Base-by-base conservation (phyloP, 2,113 vertebrate species). In the Acanthisitta chloris region DNA sequence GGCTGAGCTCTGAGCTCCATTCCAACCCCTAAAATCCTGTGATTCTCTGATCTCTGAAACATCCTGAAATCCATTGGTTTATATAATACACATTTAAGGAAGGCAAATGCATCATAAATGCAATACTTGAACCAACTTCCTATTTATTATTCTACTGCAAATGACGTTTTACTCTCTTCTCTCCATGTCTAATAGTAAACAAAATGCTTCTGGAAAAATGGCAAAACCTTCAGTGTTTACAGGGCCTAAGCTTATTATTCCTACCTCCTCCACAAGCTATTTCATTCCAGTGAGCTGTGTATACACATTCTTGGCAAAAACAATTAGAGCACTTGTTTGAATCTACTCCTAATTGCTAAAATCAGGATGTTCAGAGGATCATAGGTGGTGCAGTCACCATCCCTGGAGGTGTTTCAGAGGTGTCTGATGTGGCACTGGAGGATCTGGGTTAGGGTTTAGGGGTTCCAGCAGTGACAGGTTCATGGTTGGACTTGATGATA, bases 231-330 rank as follows among this genome's bases (percentile, higher is more conserved):
- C 66, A 77, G 77, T 96, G 74, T 97, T 97, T 96, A 96, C 94
- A 94, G 72, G 61, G 72, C 62, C 42, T 88, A 89, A 95, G 52
- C 64, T 79, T 95, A 69, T 89, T 94, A 96, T 94, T 97, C 85
- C 49, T 69, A 80, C 96, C 95, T 96, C 94, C 92, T 58, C 90
- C 96, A 88, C 91, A 95, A 89, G 80, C 89, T 88, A 88, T 82
- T 92, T 95, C 87, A 96, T 96, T 61, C 71, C 88, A 95, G 31
- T 80, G 77, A 96, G 90, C 70, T 91, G 52, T 86, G 87, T 96
- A 96, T 94, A 87, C 84, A 87, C 66, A n/a, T 62, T 10, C 86
- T 96, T 97, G 95, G 90, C 95, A 97, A 97, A 97, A 97, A 93
- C 88, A 96, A 42, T 93, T 95, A 43, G 29, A 95, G 58, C 83